phyloP scores from a whole-genome alignment of 2,888 invertebrate species.

The Nemotelus nigrinus region DNA sequence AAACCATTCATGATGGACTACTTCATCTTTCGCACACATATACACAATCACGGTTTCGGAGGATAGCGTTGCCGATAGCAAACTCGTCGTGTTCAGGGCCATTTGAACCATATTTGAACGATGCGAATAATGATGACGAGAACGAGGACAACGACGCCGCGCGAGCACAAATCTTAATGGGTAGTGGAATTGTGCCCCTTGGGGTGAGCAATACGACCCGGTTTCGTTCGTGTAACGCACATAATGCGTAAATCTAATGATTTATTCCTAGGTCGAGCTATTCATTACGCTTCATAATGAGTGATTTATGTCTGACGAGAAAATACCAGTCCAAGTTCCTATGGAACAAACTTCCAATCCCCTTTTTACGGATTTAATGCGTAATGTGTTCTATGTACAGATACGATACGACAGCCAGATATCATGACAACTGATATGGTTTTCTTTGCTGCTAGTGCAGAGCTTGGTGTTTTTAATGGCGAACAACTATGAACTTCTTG shows the following conservation, averaged over 20 bases:
- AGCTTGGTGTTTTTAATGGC: constrained; percentile 21
- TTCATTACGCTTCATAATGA: constrained; percentile 66
- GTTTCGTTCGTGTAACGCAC: constrained; percentile 11
- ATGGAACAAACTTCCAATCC: constrained; percentile 35
- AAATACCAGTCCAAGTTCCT: constrained; percentile 44
- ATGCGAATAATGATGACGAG: neutral
- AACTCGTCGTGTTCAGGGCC: neutral
- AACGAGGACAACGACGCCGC: neutral
- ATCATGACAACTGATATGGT: constrained; percentile 32
- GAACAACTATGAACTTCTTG: neutral
- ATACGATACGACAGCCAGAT: neutral
- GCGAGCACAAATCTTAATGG: neutral
- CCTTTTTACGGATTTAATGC: constrained; percentile 41
- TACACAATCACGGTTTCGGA: neutral
- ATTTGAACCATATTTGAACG: neutral
- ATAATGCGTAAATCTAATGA: constrained; percentile 61
- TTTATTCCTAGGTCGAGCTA: constrained; percentile 66
- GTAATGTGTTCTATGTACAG: constrained; percentile 24
- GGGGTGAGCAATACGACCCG: constrained; percentile 55
- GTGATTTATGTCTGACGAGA: constrained; percentile 64
- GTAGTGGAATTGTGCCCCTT: neutral
- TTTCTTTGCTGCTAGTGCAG: neutral
- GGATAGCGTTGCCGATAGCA: constrained; percentile 5
- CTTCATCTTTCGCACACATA: neutral
- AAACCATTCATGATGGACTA: constrained; percentile 34